A percentile compares a stretch with the other conserved stretches of the same genome.
These are phyloP conservation scores for Holotrichia oblita DNA, from an alignment of 1,140 invertebrate species.

Conservation along the genomic window DNA sequence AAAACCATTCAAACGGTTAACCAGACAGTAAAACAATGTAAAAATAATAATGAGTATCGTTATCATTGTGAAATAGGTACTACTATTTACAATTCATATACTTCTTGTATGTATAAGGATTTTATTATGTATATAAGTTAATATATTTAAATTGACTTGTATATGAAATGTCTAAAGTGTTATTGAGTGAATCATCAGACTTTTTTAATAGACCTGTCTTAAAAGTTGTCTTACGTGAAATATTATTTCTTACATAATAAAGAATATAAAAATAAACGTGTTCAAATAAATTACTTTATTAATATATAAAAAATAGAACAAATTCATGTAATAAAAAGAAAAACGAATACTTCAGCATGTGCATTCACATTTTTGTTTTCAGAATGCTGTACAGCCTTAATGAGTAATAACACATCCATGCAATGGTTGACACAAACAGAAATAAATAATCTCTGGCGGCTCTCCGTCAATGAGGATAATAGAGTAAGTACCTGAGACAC, in stretches of 20 bases:
- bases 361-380: background rate
- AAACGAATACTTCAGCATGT: background rate
- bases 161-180: too few relatives aligned
- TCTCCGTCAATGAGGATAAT: slow-evolving; percentile 6
- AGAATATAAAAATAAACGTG: slow-evolving; percentile 17
- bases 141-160: too few relatives aligned
- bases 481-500: slow-evolving; percentile 32
- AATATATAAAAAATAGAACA: slow-evolving; percentile 10
- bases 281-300: background rate
- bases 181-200: too few relatives aligned
- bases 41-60: too few relatives aligned
- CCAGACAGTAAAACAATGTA: too few relatives aligned
- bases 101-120: too few relatives aligned
- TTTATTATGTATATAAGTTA: too few relatives aligned
- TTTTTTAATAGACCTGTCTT: too few relatives aligned
- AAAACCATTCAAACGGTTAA: too few relatives aligned
- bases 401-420: background rate
- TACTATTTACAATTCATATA: too few relatives aligned
- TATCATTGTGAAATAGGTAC: too few relatives aligned
- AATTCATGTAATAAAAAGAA: slow-evolving; percentile 14
- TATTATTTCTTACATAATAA: background rate
- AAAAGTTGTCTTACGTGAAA: too few relatives aligned
- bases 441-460: background rate
- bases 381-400: background rate
- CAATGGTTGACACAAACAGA: background rate